Conservation (phyloP, 30 jellyfish, hydroid and myxozoan species). For the Cassiopea xamachana region DNA sequence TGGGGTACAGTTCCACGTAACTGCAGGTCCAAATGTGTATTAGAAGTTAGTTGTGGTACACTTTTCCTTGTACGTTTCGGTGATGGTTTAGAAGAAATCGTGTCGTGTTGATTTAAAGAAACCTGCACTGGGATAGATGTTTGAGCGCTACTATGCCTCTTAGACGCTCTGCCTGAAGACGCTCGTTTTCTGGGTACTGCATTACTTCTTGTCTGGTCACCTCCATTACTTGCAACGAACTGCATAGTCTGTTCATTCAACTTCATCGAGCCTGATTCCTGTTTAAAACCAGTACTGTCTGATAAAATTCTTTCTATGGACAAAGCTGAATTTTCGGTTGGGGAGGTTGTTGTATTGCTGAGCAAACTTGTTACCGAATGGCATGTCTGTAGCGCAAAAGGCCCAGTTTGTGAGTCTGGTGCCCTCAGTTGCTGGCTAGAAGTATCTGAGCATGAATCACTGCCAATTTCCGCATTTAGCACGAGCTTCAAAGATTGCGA, state of each 20-base stretch:
- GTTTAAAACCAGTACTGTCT: background rate
- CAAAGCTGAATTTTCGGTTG: conserved; percentile 47
- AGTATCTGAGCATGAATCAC: background rate
- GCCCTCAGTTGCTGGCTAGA: conserved; percentile 14
- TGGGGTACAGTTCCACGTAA: background rate
- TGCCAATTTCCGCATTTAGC: background rate
- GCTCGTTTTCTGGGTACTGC: background rate
- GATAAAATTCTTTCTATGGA: conserved; percentile 41
- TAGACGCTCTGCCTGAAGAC: background rate
- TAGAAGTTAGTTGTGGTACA: background rate
- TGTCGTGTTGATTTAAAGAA: background rate
- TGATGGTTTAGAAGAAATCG: background rate
- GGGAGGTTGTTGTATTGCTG: conserved; percentile 5
- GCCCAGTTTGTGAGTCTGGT: background rate
- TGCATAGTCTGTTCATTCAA: background rate
- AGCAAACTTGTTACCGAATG: conserved; percentile 63
- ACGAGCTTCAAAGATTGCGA: background rate
- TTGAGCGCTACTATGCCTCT: background rate
- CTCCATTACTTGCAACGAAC: background rate
- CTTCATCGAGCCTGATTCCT: background rate
- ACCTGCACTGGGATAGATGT: background rate
- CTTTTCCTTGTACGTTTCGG: conserved; percentile 7
- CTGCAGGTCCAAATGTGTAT: background rate
- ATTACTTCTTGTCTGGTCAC: background rate
- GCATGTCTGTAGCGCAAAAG: conserved; percentile 36